These are phyloP conservation scores for Lacerta bilineata DNA, from an alignment of 2,797 vertebrate genomes.

Conservation along the genomic window DNA sequence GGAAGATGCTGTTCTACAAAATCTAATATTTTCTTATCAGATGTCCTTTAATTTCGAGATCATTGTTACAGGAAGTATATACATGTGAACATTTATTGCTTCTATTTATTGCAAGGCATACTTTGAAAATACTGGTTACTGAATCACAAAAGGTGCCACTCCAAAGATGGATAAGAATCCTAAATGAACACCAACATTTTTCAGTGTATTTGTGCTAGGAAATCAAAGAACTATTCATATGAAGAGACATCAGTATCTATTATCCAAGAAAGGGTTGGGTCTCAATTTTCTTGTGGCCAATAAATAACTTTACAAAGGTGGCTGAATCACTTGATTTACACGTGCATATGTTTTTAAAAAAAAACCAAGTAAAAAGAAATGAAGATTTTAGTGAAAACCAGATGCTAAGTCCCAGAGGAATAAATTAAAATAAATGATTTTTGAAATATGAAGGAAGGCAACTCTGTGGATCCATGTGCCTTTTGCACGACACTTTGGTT, in stretches of 20 bases:
- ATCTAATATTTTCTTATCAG: conserved; percentile 5
- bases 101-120: not conserved
- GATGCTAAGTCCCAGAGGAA: conserved; percentile 16
- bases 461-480: not conserved
- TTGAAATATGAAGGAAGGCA: conserved; percentile 30
- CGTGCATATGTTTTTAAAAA: conserved; percentile 2
- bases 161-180: not conserved
- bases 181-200: not conserved
- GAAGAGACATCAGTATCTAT: conserved; percentile 9
- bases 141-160: fast-evolving
- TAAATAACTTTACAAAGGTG: conserved; percentile 15
- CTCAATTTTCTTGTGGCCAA: not conserved
- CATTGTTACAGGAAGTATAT: conserved; percentile 27
- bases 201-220: not conserved
- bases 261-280: not conserved
- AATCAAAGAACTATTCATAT: not conserved
- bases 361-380: not conserved
- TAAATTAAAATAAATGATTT: conserved; percentile 29
- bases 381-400: conserved; percentile 35
- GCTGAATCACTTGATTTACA: not conserved
- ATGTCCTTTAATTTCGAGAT: conserved; percentile 20
- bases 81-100: conserved; percentile 5
- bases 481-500: conserved; percentile 16
- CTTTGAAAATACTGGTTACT: not conserved
- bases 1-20: not conserved